Conservation (phyloP, 2,113 vertebrate species). For the Spermophilus dauricus region DNA sequence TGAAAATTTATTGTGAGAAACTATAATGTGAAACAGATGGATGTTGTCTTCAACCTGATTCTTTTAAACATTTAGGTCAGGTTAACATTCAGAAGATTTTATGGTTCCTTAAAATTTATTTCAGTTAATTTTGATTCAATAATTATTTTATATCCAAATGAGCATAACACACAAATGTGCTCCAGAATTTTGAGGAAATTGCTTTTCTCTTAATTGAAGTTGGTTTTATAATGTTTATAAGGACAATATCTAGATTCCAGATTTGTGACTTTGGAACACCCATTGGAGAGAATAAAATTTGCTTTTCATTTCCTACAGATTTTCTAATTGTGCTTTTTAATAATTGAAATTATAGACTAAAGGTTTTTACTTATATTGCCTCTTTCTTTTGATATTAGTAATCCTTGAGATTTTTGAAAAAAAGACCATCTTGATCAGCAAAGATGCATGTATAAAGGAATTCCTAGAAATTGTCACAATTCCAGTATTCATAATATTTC, state of each 20-base stretch:
- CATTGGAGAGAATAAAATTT: constrained; percentile 35
- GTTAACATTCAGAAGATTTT: constrained; percentile 16
- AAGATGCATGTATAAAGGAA: not conserved
- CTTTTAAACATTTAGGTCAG: constrained; percentile 40
- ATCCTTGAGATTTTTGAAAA: not conserved
- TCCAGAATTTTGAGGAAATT: constrained; percentile 35
- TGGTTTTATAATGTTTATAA: constrained; percentile 46
- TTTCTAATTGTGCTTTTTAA: constrained; percentile 1
- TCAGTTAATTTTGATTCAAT: constrained; percentile 44
- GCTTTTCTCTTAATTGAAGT: not conserved
- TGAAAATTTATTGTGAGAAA: constrained; percentile 24
- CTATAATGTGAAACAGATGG: not conserved
- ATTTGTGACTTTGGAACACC: not conserved
- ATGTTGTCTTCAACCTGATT: not conserved
- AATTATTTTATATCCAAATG: constrained; percentile 8
- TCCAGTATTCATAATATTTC: constrained; percentile 16
- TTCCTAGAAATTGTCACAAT: constrained; percentile 17
- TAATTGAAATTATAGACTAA: not conserved
- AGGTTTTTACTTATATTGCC: not conserved
- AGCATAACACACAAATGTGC: not conserved
- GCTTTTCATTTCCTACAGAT: not conserved
- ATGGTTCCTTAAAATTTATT: constrained; percentile 9
- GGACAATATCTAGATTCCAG: not conserved
- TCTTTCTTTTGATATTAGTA: constrained; percentile 37
- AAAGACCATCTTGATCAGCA: not conserved